These are phyloP conservation scores for Lota lota DNA, from an alignment of 2,113 vertebrate genomes.

Conservation along the genomic window DNA sequence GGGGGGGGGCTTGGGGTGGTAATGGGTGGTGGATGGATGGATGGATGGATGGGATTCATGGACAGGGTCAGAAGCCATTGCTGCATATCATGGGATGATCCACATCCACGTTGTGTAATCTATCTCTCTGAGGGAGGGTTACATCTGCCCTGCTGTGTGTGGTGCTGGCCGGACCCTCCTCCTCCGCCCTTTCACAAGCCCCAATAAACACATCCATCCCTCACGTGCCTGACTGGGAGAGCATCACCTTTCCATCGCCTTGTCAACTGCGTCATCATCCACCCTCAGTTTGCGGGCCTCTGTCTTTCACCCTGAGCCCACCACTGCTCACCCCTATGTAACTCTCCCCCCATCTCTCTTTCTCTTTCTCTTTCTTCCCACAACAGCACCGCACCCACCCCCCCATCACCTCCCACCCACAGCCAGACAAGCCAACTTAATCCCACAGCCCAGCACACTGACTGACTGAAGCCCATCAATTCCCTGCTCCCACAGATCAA, in stretches of 20 bases:
- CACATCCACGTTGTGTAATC: constrained; percentile 34
- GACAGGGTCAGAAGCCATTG: constrained; percentile 64
- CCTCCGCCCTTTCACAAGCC: too few species aligned
- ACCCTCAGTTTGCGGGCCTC: not conserved
- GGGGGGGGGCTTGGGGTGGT: too few species aligned
- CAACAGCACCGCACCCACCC: constrained; percentile 53
- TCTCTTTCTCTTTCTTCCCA: constrained; percentile 42
- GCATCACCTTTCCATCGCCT: too few species aligned
- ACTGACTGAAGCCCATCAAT: constrained; percentile 53
- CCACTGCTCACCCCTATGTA: not conserved
- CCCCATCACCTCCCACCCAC: constrained; percentile 52
- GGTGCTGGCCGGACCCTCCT: too few species aligned
- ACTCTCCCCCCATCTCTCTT: constrained; percentile 37
- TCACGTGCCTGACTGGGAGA: too few species aligned
- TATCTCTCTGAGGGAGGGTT: not conserved
- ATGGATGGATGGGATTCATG: constrained; percentile 32
- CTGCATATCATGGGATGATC: constrained; percentile 70
- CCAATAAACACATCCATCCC: too few species aligned
- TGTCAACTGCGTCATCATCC: too few species aligned
- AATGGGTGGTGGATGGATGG: constrained; percentile 34
- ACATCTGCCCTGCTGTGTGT: too few species aligned
- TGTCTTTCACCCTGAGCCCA: constrained; percentile 11
- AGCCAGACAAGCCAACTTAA: constrained; percentile 72
- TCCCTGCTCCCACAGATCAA: constrained; percentile 62
- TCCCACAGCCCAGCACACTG: constrained; percentile 66